These are phyloP conservation scores for Pantherophis alleghaniensis DNA, from an alignment of 2,797 vertebrate species.

Conservation along the genomic window DNA sequence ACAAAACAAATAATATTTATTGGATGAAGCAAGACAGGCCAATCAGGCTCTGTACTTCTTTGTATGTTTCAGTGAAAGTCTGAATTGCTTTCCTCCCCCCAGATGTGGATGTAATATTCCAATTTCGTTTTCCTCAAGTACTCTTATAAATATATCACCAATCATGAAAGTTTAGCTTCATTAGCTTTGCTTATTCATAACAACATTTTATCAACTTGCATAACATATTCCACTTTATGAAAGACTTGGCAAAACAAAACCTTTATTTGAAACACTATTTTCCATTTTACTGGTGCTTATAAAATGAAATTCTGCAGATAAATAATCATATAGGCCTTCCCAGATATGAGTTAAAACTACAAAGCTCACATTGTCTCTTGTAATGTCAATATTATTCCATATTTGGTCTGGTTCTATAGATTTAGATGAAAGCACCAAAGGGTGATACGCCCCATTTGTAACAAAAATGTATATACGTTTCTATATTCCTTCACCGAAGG, in stretches of 20 bases:
- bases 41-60: background rate
- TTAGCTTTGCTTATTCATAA: conserved; percentile 14
- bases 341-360: background rate
- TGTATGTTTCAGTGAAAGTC: background rate
- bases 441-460: background rate
- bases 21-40: conserved; percentile 1
- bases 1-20: conserved; percentile 8
- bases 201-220: background rate
- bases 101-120: background rate
- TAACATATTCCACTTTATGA: background rate
- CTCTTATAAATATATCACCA: background rate
- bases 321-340: background rate
- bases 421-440: background rate
- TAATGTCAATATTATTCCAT: background rate
- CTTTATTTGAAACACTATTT: background rate
- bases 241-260: background rate
- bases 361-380: background rate
- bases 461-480: background rate
- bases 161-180: conserved; percentile 15
- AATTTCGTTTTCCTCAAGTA: background rate
- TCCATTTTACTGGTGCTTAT: background rate
- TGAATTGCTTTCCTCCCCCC: background rate
- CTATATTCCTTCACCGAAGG: background rate
- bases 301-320: background rate
- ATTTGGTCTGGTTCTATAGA: background rate